A percentile compares a stretch with the other conserved stretches of the same genome.
Evolutionary conservation across 2,888 invertebrate genomes (phyloP).

Genomic region (Muscina levida): DNA sequence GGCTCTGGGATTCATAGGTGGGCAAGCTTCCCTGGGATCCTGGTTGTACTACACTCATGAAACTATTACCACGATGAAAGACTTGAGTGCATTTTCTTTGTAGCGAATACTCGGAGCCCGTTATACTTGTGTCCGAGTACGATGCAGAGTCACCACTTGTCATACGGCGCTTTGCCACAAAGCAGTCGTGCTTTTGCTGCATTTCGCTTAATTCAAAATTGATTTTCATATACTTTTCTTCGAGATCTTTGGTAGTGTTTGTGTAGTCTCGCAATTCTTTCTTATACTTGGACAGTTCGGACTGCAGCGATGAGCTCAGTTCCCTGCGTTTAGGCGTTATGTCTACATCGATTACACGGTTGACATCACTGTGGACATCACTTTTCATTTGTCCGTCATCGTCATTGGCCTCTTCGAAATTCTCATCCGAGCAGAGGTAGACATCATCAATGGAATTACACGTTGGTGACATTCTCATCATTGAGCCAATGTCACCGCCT

Average conservation of each 20-base stretch:
- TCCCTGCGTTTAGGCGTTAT: slow-evolving; percentile 15
- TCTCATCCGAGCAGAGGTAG: slow-evolving; percentile 34
- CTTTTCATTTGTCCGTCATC: slow-evolving; percentile 28
- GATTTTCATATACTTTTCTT: slow-evolving; percentile 75
- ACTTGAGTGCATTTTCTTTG: slow-evolving; percentile 69
- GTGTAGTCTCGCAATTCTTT: slow-evolving; percentile 74
- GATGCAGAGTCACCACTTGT: slow-evolving; percentile 54
- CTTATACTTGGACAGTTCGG: slow-evolving; percentile 73
- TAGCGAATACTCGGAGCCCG: slow-evolving; percentile 68
- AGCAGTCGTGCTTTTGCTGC: slow-evolving; percentile 73
- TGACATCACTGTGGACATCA: slow-evolving; percentile 31
- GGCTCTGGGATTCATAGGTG: not conserved
- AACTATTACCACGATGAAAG: slow-evolving; percentile 70
- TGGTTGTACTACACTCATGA: slow-evolving; percentile 68
- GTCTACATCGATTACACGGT: slow-evolving; percentile 14
- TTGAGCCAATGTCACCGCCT: slow-evolving; percentile 50
- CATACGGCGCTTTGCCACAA: slow-evolving; percentile 65
- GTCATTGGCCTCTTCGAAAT: slow-evolving; percentile 45
- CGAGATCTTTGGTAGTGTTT: slow-evolving; percentile 73
- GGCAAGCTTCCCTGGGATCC: slow-evolving; percentile 63
- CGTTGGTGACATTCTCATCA: slow-evolving; percentile 31
- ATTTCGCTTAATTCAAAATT: slow-evolving; percentile 75
- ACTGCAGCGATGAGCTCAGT: slow-evolving; percentile 67
- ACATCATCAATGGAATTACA: slow-evolving; percentile 53
- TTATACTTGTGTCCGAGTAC: slow-evolving; percentile 60